Conservation (phyloP, 2,888 invertebrate species). For the Operophtera brumata region DNA sequence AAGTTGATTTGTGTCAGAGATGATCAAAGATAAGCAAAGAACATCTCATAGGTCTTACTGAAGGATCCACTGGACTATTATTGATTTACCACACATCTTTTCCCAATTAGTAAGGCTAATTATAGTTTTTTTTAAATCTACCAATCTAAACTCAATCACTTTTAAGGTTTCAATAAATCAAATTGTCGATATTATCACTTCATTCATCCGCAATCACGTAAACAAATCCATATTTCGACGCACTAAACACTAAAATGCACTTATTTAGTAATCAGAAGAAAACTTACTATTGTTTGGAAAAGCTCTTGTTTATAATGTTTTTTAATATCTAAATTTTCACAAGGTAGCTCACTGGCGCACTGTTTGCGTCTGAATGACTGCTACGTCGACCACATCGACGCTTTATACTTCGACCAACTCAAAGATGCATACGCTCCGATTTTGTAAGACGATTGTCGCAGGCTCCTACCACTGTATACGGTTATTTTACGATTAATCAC, state of each 20-base stretch:
- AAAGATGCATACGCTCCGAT: slow-evolving; percentile 73
- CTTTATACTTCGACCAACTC: slow-evolving; percentile 76
- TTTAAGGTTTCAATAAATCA: not conserved
- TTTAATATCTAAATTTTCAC: slow-evolving; percentile 51
- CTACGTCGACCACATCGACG: slow-evolving; percentile 65
- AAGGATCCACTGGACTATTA: not conserved
- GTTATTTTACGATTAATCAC: slow-evolving; percentile 26
- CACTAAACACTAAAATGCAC: slow-evolving; percentile 29
- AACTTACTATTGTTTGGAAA: slow-evolving; percentile 63
- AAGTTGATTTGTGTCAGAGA: too few relatives aligned
- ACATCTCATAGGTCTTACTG: not conserved
- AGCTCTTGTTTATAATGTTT: slow-evolving; percentile 53
- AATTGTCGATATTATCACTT: not conserved
- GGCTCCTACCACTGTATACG: slow-evolving; percentile 61
- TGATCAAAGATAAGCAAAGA: too few relatives aligned
- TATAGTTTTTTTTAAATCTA: not conserved
- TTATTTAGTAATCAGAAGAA: slow-evolving; percentile 22
- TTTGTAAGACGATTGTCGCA: slow-evolving; percentile 74
- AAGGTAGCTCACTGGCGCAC: slow-evolving; percentile 65
- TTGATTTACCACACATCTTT: not conserved
- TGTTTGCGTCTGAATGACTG: slow-evolving; percentile 75
- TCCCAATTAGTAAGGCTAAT: too few relatives aligned
- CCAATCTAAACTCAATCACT: not conserved
- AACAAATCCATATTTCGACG: slow-evolving; percentile 9
- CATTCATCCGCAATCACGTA: slow-evolving; percentile 20